Evolutionary conservation across 2,113 vertebrate species (phyloP).

Genomic region (Suricata suricatta): DNA sequence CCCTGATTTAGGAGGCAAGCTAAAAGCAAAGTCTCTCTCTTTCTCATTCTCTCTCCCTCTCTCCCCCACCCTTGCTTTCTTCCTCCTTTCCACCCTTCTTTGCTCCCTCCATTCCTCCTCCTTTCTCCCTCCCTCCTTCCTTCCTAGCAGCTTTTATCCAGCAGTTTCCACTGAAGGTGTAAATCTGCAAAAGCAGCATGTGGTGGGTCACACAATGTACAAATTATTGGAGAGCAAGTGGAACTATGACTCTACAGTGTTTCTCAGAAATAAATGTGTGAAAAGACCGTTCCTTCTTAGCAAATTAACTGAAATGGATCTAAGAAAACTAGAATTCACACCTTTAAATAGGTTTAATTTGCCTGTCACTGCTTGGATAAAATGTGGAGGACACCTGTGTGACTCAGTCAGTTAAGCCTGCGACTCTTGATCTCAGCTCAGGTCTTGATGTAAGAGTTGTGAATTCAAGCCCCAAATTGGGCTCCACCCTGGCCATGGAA

Average conservation of each 20-base stretch:
- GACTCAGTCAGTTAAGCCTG: too few relatives aligned
- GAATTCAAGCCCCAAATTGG: too few relatives aligned
- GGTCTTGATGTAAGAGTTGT: too few relatives aligned
- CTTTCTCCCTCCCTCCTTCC: not conserved
- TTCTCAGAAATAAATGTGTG: conserved; percentile 41
- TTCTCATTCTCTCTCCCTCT: not conserved
- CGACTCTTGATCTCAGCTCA: too few relatives aligned
- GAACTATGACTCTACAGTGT: not conserved
- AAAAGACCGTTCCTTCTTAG: conserved; percentile 45
- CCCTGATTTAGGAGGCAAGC: not conserved
- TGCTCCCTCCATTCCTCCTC: accelerated
- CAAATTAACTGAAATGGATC: not conserved
- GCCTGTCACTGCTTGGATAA: not conserved
- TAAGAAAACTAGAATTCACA: conserved; percentile 15
- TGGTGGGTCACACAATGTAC: not conserved
- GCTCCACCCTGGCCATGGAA: too few relatives aligned
- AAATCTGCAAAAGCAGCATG: conserved; percentile 65
- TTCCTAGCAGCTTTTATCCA: not conserved
- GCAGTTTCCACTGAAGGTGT: conserved; percentile 39
- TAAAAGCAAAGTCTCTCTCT: conserved; percentile 22
- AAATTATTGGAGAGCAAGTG: not conserved
- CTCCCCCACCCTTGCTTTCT: accelerated
- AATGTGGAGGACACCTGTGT: not conserved
- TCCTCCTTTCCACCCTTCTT: accelerated
- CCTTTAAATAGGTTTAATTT: not conserved